Base-by-base conservation (phyloP, 2,797 vertebrate species). In the Gouania willdenowi region DNA sequence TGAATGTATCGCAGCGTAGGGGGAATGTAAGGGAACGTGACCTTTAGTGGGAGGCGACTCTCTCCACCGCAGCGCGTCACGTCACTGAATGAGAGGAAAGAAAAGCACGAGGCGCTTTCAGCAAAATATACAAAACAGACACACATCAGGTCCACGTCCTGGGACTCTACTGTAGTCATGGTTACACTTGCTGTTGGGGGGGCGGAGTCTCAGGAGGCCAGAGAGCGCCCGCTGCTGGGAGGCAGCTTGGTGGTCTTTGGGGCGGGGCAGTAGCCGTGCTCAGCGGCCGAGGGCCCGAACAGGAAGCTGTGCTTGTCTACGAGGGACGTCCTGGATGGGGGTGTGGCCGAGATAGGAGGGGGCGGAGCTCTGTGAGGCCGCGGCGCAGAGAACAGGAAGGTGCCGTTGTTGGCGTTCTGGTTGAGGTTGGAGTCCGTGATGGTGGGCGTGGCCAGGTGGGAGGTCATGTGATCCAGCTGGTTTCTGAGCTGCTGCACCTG, bases 261-360 rank as follows among this genome's bases (percentile, higher is more conserved):
- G 3, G 52, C 60, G 0, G 81, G 60, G 25, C 66, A 43, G 33
- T 69, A 78, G 14, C 74, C 75, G 31, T 70, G 81, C 9, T 77
- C 76, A 0, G 48, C 66, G 0, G 82, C 71, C 0, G 81, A 66
- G 53, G 71, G 77, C 6, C 88, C 80, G 3, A 89, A 91, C 15
- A 91, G 83, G 63, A 91, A 91, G 0, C 87, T 89, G 83, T 89
- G 86, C 51, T 87, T 90, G 57, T 67, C 77, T 21, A 59, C 11
- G 43, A 54, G n/a, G n/a, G 16, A 83, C 83, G 47, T 51, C 82
- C 51, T 68, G 61, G 5, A 15, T 5, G 2, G 67, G 47, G 12
- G 65, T 58, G 28, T 69, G 56, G 65, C 14, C 34, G 66, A 66
- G 47, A 66, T 32, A 37, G 65, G 41, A 26, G 66, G 37, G 20